Conservation (phyloP, 2,888 invertebrate species). For the Lithophane leautieri region DNA sequence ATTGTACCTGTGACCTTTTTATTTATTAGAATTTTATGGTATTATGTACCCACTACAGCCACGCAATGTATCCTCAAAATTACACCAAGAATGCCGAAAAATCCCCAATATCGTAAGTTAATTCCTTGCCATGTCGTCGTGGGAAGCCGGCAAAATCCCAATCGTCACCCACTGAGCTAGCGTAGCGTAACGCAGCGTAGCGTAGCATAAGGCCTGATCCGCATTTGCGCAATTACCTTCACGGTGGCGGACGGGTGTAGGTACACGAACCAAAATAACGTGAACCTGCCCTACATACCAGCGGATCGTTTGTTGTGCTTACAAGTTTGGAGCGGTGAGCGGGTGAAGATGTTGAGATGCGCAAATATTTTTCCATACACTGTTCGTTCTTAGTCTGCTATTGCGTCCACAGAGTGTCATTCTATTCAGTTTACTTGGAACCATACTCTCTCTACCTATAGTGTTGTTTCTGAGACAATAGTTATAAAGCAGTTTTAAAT, state of each 20-base stretch:
- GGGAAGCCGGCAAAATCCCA: slow-evolving; percentile 42
- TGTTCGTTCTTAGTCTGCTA: too few relatives aligned
- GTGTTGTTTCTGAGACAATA: too few relatives aligned
- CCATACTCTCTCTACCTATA: too few relatives aligned
- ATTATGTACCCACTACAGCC: not conserved
- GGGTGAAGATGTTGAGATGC: not conserved
- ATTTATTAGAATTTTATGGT: not conserved
- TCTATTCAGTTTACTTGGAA: too few relatives aligned
- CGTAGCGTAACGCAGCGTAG: slow-evolving; percentile 50
- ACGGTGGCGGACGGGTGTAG: slow-evolving; percentile 56
- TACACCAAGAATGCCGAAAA: not conserved
- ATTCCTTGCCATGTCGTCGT: slow-evolving; percentile 13
- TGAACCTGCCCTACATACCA: slow-evolving; percentile 69
- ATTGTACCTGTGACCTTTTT: too few relatives aligned
- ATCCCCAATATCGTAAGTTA: slow-evolving; percentile 39
- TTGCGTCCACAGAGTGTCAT: too few relatives aligned
- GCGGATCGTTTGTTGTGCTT: slow-evolving; percentile 27
- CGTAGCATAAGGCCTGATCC: slow-evolving; percentile 58
- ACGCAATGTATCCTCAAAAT: not conserved
- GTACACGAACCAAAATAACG: slow-evolving; percentile 70
- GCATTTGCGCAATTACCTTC: slow-evolving; percentile 69
- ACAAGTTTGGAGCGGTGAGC: slow-evolving; percentile 17
- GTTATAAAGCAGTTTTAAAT: too few relatives aligned
- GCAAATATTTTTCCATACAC: too few relatives aligned
- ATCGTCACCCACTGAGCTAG: slow-evolving; percentile 36